Evolutionary conservation across 2,113 vertebrate genomes (phyloP), one percentile per base, ranked within the genome.

Genomic region (Pithys albifrons): DNA sequence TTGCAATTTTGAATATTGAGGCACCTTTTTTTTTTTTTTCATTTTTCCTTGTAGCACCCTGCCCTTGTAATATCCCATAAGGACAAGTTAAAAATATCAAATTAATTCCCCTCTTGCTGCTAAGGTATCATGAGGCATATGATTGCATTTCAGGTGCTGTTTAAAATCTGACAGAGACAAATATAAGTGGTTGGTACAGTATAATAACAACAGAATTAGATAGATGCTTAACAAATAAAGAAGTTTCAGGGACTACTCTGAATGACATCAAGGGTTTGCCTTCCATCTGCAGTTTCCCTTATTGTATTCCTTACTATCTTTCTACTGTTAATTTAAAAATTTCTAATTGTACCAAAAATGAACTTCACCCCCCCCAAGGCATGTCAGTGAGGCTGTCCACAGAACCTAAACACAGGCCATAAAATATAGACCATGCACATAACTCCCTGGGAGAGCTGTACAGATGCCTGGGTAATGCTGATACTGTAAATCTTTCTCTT

Each of bases 341-440:
- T 33, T 35, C 35, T 9, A 20, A 11, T 23, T 61, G 39, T 17
- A 12, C 2, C 24, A 35, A 4, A 31, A 76, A 71, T 33, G 19
- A 65, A 4, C 4, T 51, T 46, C 23, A 16, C 59, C 23, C 10
- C 24, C 27, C 24, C 27, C 4, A 27, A 23, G 24, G 10, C 9
- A 3, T 4, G 37, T 24, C 19, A 28, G 5, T 61, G 49, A 37
- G 13, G 4, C 10, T 37, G 31, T 45, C 9, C 16, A 45, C 20
- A 70, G n/a, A 58, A 11, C 6, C 2, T 7, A 16, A 64, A 12
- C n/a, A 9, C 10, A 43, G 31, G n/a, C 23, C 31, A 25, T 19
- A 70, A 51, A 54, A 43, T 33, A 31, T 10, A 86, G 35, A 1
- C 8, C 2, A 5, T 4, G 1, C 4, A 5, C 0, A 0, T 8